Evolutionary conservation across 2,888 invertebrate genomes (phyloP), one percentile per base, ranked within the genome.

Genomic region (Calameuta filiformis): DNA sequence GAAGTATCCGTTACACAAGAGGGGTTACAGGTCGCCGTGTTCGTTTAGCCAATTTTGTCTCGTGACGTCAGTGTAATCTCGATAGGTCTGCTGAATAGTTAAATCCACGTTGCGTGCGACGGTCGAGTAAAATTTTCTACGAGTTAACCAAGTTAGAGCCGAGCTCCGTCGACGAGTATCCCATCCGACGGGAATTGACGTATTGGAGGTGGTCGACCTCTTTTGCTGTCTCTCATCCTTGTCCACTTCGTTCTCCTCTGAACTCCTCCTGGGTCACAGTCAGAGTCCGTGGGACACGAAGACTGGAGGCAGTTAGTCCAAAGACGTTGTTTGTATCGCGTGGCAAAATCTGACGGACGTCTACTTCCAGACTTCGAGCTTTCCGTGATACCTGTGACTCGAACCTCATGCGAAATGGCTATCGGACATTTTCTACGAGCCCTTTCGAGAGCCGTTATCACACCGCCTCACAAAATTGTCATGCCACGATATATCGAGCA

Each of bases 131-230:
- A 56, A 37, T 76, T 71, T 71, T 56, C 40, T 71, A 31, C 31
- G 56, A 40, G 75, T 75, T 75, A 75, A 75, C 40, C 40, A 33
- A 75, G 56, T 75, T 75, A 37, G 31, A 56, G 23, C 56, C 2
- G 56, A 56, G 23, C 56, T 9, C 56, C 56, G 56, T 56, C 56
- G 56, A 23, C 9, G 1, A 15, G 9, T 2, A 23, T 23, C 56
- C 9, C 56, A 9, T 6, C 78, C 82, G 76, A 80, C 81, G 81
- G 79, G 71, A 78, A 79, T 81, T 76, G 80, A 78, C 80, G 80
- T 76, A 78, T 84, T 83, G 80, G 80, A 85, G 81, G 80, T 85
- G 87, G 88, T 89, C 86, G 85, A 87, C 74, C 75, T 76, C 69
- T 37, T 75, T 23, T 75, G 69, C 34, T 23, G 23, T 11, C 69